Evolutionary conservation across 2,888 invertebrate species (phyloP).

Genomic region (Chorisops tibialis): DNA sequence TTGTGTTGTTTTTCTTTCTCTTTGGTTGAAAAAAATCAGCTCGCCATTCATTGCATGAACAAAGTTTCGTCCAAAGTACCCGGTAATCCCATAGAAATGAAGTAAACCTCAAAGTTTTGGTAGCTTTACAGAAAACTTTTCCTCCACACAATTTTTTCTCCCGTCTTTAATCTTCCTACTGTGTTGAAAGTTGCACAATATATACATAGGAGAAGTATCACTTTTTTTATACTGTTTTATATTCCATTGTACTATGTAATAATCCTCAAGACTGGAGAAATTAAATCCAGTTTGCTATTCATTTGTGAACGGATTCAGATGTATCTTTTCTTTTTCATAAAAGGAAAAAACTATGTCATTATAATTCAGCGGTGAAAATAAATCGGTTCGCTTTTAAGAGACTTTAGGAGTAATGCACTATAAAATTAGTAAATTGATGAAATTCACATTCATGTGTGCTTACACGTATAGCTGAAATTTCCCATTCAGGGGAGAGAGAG

Average conservation of each 20-base stretch:
- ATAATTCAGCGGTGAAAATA: no score
- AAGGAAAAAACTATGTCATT: no score
- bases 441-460: no score
- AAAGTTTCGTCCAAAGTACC: conserved; percentile 14
- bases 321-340: no score
- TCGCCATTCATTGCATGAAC: no score
- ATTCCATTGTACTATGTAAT: conserved; percentile 4
- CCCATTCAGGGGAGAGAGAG: no score
- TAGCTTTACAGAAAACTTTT: conserved; percentile 16
- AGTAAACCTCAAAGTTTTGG: conserved; percentile 14
- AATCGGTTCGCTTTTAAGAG: no score
- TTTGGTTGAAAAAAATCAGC: no score
- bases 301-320: not conserved
- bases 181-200: conserved; percentile 2
- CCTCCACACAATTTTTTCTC: conserved; percentile 5
- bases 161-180: conserved; percentile 14
- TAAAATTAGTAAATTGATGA: no score
- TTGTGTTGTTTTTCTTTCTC: no score
- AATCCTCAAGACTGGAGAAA: conserved; percentile 17
- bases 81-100: conserved; percentile 19
- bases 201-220: not conserved
- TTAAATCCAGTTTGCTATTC: conserved; percentile 12
- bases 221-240: conserved; percentile 7
- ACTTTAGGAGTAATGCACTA: no score
- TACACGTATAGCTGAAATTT: no score